phyloP scores from a whole-genome alignment of 37 sponge, comb jelly and placozoan species.

The Crambe crambe region DNA sequence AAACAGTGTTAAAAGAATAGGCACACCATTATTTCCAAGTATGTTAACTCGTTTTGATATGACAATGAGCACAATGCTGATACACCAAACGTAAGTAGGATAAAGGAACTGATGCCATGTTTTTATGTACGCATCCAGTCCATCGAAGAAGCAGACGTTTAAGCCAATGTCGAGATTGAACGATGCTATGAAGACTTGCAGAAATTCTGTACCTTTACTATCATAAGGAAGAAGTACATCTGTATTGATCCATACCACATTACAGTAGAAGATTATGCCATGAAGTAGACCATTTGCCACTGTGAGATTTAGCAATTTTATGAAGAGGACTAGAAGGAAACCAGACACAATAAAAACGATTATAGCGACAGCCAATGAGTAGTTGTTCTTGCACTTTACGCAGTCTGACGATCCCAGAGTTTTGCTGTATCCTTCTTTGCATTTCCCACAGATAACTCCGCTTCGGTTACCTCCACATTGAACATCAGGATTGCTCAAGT shows the following conservation, averaged over 20 bases:
- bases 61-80: not conserved
- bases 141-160: not conserved
- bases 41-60: not conserved
- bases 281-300: not conserved
- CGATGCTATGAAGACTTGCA: not conserved
- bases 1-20: not conserved
- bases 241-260: not conserved
- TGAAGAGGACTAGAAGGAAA: not conserved
- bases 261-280: not conserved
- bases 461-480: not conserved
- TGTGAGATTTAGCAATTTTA: not conserved
- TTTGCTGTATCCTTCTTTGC: not conserved
- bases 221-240: not conserved
- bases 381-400: not conserved
- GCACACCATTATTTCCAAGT: not conserved
- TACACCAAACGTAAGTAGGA: not conserved
- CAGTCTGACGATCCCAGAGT: not conserved
- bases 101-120: not conserved
- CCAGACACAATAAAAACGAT: not conserved
- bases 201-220: not conserved
- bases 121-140: not conserved
- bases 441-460: not conserved
- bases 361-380: too few species aligned
- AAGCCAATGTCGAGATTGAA: not conserved
- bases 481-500: not conserved